Conservation (phyloP, 1,140 invertebrate species). For the Drosophila orena region DNA sequence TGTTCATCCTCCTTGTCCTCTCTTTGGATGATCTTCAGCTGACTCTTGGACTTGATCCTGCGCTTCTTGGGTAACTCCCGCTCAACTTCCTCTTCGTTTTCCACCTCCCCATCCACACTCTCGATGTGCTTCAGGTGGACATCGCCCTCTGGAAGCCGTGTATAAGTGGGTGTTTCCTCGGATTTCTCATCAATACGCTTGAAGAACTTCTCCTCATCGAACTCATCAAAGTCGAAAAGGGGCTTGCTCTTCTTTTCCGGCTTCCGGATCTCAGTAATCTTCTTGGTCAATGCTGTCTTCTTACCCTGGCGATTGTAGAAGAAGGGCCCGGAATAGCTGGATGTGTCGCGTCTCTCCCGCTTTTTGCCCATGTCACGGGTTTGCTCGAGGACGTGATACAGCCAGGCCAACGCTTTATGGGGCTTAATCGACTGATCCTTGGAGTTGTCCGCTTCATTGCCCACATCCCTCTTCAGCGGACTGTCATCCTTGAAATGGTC, state of each 20-base stretch:
- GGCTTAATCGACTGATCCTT: slow-evolving; percentile 14
- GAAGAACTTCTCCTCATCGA: slow-evolving; percentile 80
- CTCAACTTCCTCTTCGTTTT: slow-evolving; percentile 53
- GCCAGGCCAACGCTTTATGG: slow-evolving; percentile 55
- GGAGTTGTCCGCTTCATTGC: background rate
- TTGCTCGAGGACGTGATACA: slow-evolving; percentile 56
- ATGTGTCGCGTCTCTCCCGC: slow-evolving; percentile 47
- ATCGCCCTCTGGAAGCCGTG: slow-evolving; percentile 71
- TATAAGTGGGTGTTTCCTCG: slow-evolving; percentile 65
- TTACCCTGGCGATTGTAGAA: slow-evolving; percentile 70
- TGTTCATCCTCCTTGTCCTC: slow-evolving; percentile 23
- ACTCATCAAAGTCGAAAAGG: slow-evolving; percentile 65
- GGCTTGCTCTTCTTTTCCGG: slow-evolving; percentile 70
- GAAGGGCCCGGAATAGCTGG: slow-evolving; percentile 56
- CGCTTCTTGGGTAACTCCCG: slow-evolving; percentile 31
- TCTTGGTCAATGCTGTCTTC: slow-evolving; percentile 66
- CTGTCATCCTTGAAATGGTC: slow-evolving; percentile 33
- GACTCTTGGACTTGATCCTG: slow-evolving; percentile 13
- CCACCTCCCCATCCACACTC: slow-evolving; percentile 63
- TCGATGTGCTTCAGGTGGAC: slow-evolving; percentile 72
- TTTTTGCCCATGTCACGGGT: slow-evolving; percentile 37
- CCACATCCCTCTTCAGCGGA: slow-evolving; percentile 42
- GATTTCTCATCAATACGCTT: slow-evolving; percentile 69
- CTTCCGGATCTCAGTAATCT: slow-evolving; percentile 78
- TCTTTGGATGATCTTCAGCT: slow-evolving; percentile 57